Conservation (phyloP, 2,797 vertebrate genomes). For the Dendrocincla fuliginosa region DNA sequence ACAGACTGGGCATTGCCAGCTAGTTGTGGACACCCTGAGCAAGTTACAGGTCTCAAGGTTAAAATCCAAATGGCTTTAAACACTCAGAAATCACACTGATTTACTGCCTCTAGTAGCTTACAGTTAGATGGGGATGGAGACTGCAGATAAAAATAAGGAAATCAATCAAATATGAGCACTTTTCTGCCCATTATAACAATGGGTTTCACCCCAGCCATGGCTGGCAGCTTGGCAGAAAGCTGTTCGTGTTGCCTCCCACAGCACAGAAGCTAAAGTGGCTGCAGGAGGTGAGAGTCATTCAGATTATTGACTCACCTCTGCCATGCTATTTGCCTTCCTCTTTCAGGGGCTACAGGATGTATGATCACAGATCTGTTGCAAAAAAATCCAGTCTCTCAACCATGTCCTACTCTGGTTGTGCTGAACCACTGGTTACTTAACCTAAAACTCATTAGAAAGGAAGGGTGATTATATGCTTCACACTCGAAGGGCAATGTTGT, state of each 20-base stretch:
- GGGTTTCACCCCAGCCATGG: fast-evolving
- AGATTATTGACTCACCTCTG: neutral
- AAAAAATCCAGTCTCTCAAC: neutral
- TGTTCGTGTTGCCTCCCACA: neutral
- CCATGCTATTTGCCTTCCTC: fast-evolving
- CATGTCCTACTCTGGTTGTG: too few relatives aligned
- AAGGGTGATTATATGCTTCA: neutral
- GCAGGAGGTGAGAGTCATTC: neutral
- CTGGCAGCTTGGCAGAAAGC: neutral
- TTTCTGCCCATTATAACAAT: neutral
- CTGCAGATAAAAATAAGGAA: neutral
- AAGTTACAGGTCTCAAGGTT: neutral
- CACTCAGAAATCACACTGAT: neutral
- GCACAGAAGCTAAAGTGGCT: neutral
- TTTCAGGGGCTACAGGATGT: neutral
- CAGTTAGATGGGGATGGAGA: neutral
- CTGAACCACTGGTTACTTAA: neutral
- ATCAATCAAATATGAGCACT: neutral
- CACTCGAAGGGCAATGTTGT: neutral
- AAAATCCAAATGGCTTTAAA: neutral
- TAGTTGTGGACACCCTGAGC: neutral
- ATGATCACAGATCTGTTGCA: neutral
- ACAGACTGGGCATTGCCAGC: neutral
- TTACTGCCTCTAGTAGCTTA: neutral
- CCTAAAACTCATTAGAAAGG: neutral